These are phyloP conservation scores for Leucosticte australis DNA, from an alignment of 2,113 vertebrate genomes.

Conservation along the genomic window DNA sequence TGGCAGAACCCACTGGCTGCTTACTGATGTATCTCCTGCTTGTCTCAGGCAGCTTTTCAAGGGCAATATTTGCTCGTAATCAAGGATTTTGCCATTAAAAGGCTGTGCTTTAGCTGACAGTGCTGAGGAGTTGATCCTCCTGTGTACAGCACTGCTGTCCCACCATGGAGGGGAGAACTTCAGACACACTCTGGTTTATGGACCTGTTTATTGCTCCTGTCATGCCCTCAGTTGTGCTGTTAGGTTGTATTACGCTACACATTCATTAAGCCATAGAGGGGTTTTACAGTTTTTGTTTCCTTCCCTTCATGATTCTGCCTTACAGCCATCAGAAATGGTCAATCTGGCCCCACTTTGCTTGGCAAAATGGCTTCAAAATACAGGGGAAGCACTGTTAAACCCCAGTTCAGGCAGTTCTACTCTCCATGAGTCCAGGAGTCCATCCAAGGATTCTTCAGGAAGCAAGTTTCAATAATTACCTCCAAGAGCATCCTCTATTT, in stretches of 20 bases:
- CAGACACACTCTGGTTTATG: not conserved
- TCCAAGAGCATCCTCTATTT: not conserved
- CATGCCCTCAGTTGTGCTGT: rapidly evolving
- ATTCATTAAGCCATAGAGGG: not conserved
- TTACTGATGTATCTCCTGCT: not conserved
- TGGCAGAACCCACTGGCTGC: not conserved
- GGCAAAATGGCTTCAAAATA: not conserved
- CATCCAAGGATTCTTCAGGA: not conserved
- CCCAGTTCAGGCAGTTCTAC: not conserved
- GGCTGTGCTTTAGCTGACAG: not conserved
- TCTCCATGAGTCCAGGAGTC: not conserved
- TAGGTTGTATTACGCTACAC: not conserved
- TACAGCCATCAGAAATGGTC: not conserved
- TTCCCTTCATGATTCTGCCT: not conserved
- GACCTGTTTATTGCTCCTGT: not conserved
- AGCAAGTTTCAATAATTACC: not conserved
- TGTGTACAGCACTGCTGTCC: not conserved
- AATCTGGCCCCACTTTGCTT: not conserved
- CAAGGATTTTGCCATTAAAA: not conserved
- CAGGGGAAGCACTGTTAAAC: not conserved
- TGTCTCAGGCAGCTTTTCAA: not conserved
- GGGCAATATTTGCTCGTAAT: not conserved
- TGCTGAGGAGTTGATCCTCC: not conserved
- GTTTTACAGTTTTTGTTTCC: not conserved
- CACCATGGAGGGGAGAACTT: not conserved